phyloP scores from a whole-genome alignment of 2,888 invertebrate genomes.

The Drosophila aldrichi region DNA sequence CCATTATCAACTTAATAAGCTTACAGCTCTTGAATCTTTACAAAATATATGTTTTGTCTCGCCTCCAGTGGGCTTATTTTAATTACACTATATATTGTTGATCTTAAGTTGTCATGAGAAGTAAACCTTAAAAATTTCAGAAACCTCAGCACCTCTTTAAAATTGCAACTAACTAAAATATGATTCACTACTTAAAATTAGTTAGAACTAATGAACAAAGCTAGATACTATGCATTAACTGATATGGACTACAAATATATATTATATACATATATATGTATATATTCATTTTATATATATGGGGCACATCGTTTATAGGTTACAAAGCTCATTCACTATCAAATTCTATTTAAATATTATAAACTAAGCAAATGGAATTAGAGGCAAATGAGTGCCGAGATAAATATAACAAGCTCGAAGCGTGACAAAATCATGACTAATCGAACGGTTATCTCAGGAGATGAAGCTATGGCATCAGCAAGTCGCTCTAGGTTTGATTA shows the following conservation, averaged over 20 bases:
- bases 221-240: neutral
- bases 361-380: neutral
- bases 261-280: neutral
- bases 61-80: no score
- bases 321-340: neutral
- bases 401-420: neutral
- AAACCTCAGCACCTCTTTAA: no score
- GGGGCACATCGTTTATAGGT: neutral
- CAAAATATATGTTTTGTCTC: no score
- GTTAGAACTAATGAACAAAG: slow-evolving; percentile 1
- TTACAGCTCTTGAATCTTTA: no score
- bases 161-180: neutral
- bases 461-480: neutral
- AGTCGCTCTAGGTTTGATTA: neutral
- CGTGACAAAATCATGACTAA: neutral
- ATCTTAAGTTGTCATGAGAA: no score
- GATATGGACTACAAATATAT: neutral
- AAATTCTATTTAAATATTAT: neutral
- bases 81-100: no score
- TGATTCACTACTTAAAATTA: neutral
- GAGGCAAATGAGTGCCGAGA: neutral
- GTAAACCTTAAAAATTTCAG: no score
- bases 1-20: no score
- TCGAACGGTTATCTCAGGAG: slow-evolving; percentile 1
- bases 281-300: slow-evolving; percentile 1